These are phyloP conservation scores for Atherinosoma microstoma DNA, from an alignment of 2,797 vertebrate genomes.

Conservation along the genomic window DNA sequence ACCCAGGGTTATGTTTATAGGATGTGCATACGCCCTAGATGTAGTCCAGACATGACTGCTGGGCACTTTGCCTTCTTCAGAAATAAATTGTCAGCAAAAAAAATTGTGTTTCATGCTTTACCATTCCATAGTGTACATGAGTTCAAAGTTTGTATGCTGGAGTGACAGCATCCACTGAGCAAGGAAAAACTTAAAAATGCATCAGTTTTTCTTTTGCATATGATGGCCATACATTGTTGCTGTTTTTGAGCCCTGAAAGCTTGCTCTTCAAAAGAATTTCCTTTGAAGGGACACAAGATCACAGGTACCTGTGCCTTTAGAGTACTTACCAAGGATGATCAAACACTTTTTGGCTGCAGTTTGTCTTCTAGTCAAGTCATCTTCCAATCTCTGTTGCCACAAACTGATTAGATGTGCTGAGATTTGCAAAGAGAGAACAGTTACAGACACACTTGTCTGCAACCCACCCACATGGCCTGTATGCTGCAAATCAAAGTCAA, in stretches of 20 bases:
- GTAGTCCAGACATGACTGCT: slow-evolving; percentile 71
- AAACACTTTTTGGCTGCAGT: slow-evolving; percentile 66
- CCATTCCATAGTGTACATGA: background rate
- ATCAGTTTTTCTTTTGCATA: slow-evolving; percentile 37
- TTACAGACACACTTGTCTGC: slow-evolving; percentile 71
- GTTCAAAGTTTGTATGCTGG: slow-evolving; percentile 8
- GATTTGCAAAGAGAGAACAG: slow-evolving; percentile 68
- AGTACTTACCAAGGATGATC: slow-evolving; percentile 73
- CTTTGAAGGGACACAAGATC: slow-evolving; percentile 73
- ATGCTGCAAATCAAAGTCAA: slow-evolving; percentile 54
- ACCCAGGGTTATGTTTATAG: background rate
- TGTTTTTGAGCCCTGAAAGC: slow-evolving; percentile 46
- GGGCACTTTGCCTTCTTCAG: slow-evolving; percentile 51
- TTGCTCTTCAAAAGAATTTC: slow-evolving; percentile 56
- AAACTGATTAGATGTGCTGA: slow-evolving; percentile 75
- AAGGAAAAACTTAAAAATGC: slow-evolving; percentile 28
- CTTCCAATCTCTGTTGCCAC: slow-evolving; percentile 66
- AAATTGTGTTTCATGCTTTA: slow-evolving; percentile 29
- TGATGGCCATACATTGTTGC: slow-evolving; percentile 45
- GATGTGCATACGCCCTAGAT: slow-evolving; percentile 54
- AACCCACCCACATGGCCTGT: slow-evolving; percentile 66
- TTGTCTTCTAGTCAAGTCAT: slow-evolving; percentile 66
- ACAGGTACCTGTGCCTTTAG: slow-evolving; percentile 70
- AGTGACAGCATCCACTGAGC: slow-evolving; percentile 24
- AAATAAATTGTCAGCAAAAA: slow-evolving; percentile 55